phyloP scores from a whole-genome alignment of 2,113 vertebrate species.

The Climacteris rufus region DNA sequence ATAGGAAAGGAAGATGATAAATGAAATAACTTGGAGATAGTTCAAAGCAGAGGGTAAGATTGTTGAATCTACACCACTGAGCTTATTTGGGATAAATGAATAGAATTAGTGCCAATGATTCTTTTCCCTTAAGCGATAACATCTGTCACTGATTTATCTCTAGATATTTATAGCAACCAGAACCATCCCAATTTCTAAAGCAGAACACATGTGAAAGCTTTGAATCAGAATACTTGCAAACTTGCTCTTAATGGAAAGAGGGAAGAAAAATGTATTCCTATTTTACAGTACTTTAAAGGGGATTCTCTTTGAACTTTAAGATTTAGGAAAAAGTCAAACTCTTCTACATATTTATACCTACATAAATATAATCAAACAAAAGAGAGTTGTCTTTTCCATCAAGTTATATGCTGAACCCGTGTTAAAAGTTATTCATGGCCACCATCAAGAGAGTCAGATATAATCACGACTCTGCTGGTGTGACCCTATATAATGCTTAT shows the following conservation, averaged over 20 bases:
- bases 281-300: not conserved
- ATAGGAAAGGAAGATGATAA: not conserved
- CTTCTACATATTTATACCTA: not conserved
- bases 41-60: not conserved
- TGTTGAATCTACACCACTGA: not conserved
- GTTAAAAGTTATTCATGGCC: not conserved
- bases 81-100: not conserved
- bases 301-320: not conserved
- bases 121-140: not conserved
- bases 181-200: not conserved
- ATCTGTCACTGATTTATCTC: not conserved
- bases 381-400: not conserved
- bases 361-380: not conserved
- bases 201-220: not conserved
- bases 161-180: not conserved
- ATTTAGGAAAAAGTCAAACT: not conserved
- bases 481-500: not conserved
- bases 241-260: not conserved
- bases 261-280: not conserved
- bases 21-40: not conserved
- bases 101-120: not conserved
- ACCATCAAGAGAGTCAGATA: not conserved
- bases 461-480: not conserved
- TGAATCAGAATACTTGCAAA: not conserved
- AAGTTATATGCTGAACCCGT: not conserved